Evolutionary conservation across 2,113 vertebrate genomes (phyloP).

Genomic region (Promerops cafer): DNA sequence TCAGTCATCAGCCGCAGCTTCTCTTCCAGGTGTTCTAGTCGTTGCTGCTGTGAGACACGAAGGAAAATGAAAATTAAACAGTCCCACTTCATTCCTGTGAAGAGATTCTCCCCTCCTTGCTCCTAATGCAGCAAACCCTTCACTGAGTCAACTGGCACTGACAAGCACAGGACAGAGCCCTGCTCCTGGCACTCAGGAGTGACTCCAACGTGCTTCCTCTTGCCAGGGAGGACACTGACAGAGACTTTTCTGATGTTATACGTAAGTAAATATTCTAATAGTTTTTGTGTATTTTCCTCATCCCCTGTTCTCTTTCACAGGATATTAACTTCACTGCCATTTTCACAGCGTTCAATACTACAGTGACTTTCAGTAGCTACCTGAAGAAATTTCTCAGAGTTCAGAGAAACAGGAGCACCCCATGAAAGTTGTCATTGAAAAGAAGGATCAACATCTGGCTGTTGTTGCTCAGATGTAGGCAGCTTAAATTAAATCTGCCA

Average conservation of each 20-base stretch:
- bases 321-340: not conserved
- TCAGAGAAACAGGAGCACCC: not conserved
- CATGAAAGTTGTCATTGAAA: not conserved
- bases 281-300: not conserved
- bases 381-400: not conserved
- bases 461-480: not conserved
- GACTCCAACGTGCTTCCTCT: not conserved
- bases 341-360: not conserved
- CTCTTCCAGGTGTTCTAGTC: slow-evolving; percentile 80
- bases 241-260: not conserved
- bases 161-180: not conserved
- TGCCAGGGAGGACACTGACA: not conserved
- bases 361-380: not conserved
- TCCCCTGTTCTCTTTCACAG: not conserved
- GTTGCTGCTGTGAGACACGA: slow-evolving; percentile 77
- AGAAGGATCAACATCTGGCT: not conserved
- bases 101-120: not conserved
- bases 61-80: not conserved
- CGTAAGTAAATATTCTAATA: not conserved
- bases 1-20: slow-evolving; percentile 79
- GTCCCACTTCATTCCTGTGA: not conserved
- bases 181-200: not conserved
- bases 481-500: not conserved
- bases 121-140: not conserved
- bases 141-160: not conserved